Evolutionary conservation across 37 sponge, comb jelly and placozoan species (phyloP).

Genomic region (Petrosia ficiformis): DNA sequence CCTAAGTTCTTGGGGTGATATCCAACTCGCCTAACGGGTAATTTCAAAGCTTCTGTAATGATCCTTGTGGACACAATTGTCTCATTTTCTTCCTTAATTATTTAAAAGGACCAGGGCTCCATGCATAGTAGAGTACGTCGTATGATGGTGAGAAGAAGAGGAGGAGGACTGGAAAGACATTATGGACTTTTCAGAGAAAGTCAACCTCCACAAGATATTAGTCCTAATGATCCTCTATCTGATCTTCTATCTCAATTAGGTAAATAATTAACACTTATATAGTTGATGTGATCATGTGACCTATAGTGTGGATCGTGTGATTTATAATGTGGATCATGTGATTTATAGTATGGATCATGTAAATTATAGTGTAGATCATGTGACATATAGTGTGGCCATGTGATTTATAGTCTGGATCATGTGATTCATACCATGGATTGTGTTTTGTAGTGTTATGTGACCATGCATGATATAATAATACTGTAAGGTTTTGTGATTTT

Average conservation of each 20-base stretch:
- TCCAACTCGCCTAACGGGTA: too few species aligned
- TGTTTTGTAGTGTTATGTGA: too few species aligned
- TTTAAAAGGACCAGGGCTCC: neutral
- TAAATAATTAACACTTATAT: too few species aligned
- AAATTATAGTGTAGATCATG: too few species aligned
- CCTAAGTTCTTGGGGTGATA: too few species aligned
- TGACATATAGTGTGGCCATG: too few species aligned
- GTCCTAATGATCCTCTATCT: conserved; percentile 64
- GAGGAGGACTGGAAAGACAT: conserved; percentile 44
- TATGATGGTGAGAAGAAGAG: conserved; percentile 48
- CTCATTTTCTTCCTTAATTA: too few species aligned
- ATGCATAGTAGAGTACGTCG: conserved; percentile 52
- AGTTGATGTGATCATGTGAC: conserved; percentile 20
- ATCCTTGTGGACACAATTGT: too few species aligned
- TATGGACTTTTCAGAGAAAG: conserved; percentile 7
- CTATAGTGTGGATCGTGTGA: neutral
- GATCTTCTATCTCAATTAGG: conserved; percentile 69
- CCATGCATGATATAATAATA: neutral
- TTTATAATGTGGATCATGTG: neutral
- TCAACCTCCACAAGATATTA: conserved; percentile 27
- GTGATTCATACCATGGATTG: neutral
- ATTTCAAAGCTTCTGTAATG: too few species aligned
- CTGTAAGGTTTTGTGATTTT: neutral
- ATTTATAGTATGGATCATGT: conserved; percentile 5
- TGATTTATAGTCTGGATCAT: neutral